phyloP scores from a whole-genome alignment of 2,888 invertebrate genomes.

The Candidula unifasciata region DNA sequence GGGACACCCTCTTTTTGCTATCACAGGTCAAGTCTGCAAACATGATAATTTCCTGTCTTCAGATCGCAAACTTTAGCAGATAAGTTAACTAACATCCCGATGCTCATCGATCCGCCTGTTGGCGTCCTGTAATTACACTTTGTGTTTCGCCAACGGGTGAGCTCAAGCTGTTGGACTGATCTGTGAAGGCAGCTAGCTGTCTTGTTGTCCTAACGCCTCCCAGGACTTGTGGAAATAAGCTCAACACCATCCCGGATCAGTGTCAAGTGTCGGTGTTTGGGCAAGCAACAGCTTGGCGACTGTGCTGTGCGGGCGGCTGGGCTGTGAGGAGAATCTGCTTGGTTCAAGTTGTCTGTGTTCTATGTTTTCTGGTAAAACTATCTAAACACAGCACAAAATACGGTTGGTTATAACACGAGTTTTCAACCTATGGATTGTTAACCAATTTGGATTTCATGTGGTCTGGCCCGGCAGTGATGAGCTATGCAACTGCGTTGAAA shows the following conservation, averaged over 20 bases:
- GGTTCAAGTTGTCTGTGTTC: neutral
- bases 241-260: neutral
- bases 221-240: neutral
- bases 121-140: constrained; percentile 8
- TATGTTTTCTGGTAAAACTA: neutral
- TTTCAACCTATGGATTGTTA: too few relatives aligned
- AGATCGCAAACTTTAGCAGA: too few relatives aligned
- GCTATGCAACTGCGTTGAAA: too few relatives aligned
- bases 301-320: neutral
- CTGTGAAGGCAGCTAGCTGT: neutral
- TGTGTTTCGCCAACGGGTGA: neutral
- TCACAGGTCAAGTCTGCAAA: too few relatives aligned
- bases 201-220: constrained; percentile 28
- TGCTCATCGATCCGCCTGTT: too few relatives aligned
- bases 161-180: neutral
- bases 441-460: too few relatives aligned
- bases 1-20: too few relatives aligned
- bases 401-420: too few relatives aligned
- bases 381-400: too few relatives aligned
- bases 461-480: too few relatives aligned
- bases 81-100: neutral
- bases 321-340: neutral
- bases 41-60: too few relatives aligned
- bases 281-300: neutral
- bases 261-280: neutral